Evolutionary conservation across 2,888 invertebrate genomes (phyloP).

Genomic region (Entomobrya multifasciata): DNA sequence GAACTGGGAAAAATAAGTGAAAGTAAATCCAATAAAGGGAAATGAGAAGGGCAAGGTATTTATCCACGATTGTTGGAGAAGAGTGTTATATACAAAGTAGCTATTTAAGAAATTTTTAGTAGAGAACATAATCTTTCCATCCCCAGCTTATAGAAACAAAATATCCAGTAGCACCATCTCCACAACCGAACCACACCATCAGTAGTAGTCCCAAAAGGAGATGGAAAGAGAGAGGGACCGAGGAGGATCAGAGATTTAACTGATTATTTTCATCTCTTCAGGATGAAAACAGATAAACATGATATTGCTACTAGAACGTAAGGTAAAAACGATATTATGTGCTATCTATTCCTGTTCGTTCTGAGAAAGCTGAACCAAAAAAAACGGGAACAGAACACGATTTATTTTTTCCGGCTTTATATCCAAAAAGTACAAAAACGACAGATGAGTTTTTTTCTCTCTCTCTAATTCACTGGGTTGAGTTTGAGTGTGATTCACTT

Average conservation of each 20-base stretch:
- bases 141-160: background rate
- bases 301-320: background rate
- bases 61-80: background rate
- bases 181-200: too few relatives aligned
- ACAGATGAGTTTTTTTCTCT: too few relatives aligned
- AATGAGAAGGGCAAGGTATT: conserved; percentile 25
- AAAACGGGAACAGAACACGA: conserved; percentile 22
- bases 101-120: conserved; percentile 18
- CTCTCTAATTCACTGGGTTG: too few relatives aligned
- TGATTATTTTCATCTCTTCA: conserved; percentile 35
- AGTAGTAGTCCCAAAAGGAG: too few relatives aligned
- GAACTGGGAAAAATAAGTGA: too few relatives aligned
- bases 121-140: conserved; percentile 30
- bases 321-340: background rate
- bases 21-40: conserved; percentile 27
- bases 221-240: background rate
- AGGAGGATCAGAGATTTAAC: conserved; percentile 41
- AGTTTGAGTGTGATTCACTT: too few relatives aligned
- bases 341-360: background rate
- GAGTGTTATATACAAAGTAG: background rate
- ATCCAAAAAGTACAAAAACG: conserved; percentile 23
- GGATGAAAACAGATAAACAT: conserved; percentile 38
- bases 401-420: conserved; percentile 42
- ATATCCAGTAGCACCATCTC: background rate
- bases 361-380: background rate